phyloP scores from a whole-genome alignment of 2,113 vertebrate genomes.

The Saccopteryx leptura region DNA sequence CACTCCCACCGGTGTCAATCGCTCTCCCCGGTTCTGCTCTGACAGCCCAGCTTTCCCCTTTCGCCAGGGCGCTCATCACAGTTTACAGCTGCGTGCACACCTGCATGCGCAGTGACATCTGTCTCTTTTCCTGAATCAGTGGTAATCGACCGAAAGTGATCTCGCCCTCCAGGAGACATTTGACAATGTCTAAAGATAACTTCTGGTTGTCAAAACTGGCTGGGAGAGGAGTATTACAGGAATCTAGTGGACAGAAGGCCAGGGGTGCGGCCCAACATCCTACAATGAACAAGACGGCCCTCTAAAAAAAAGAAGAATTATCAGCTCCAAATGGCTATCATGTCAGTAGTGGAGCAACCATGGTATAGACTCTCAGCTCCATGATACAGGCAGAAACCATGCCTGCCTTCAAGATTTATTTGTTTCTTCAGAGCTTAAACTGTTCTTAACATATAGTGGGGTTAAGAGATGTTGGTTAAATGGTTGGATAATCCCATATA shows the following conservation, averaged over 20 bases:
- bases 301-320: background rate
- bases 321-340: background rate
- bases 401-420: background rate
- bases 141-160: background rate
- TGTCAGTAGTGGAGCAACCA: background rate
- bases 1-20: background rate
- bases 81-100: background rate
- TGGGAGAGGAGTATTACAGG: fast-evolving
- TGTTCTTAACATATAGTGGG: background rate
- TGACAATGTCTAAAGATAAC: background rate
- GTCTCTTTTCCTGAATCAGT: background rate
- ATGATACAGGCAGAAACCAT: background rate
- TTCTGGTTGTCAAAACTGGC: background rate
- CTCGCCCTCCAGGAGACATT: background rate
- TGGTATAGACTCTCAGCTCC: background rate
- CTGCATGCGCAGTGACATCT: background rate
- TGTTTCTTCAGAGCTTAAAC: background rate
- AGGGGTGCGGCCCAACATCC: background rate
- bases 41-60: background rate
- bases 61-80: background rate
- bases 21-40: background rate
- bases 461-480: constrained; percentile 1
- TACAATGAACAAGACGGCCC: fast-evolving
- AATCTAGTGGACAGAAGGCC: background rate
- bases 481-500: background rate